Evolutionary conservation across 2,888 invertebrate species (phyloP).

Genomic region (Oscheius sp.): DNA sequence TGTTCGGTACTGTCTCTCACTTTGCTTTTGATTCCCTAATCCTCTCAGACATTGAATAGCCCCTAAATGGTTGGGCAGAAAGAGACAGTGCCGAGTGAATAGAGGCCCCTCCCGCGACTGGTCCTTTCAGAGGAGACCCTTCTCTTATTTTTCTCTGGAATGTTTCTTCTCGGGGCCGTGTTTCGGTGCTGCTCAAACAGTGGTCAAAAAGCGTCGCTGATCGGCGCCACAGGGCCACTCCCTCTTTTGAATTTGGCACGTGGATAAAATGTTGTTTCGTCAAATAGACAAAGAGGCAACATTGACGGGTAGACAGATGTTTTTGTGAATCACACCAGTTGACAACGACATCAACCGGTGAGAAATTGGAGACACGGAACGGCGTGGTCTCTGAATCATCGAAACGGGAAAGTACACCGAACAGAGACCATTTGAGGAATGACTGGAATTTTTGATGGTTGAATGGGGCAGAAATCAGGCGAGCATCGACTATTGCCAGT

Average conservation of each 20-base stretch:
- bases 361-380: background rate
- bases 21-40: no score
- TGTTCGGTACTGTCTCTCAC: no score
- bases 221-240: conserved; percentile 12
- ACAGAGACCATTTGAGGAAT: background rate
- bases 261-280: conserved; percentile 5
- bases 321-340: background rate
- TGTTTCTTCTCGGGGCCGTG: conserved; percentile 23
- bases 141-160: conserved; percentile 16
- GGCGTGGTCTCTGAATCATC: background rate
- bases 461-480: no score
- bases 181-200: conserved; percentile 31
- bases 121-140: conserved; percentile 18
- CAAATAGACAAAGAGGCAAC: conserved; percentile 8
- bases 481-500: no score
- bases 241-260: conserved; percentile 27
- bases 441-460: no score
- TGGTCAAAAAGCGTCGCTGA: conserved; percentile 31
- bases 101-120: conserved; percentile 5
- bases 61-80: background rate
- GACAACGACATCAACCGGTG: background rate
- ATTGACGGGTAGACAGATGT: background rate
- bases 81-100: background rate
- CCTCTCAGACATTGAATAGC: no score
- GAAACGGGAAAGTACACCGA: background rate